Evolutionary conservation across 2,797 vertebrate genomes (phyloP).

Genomic region (Tokudaia tokunoshimensis): DNA sequence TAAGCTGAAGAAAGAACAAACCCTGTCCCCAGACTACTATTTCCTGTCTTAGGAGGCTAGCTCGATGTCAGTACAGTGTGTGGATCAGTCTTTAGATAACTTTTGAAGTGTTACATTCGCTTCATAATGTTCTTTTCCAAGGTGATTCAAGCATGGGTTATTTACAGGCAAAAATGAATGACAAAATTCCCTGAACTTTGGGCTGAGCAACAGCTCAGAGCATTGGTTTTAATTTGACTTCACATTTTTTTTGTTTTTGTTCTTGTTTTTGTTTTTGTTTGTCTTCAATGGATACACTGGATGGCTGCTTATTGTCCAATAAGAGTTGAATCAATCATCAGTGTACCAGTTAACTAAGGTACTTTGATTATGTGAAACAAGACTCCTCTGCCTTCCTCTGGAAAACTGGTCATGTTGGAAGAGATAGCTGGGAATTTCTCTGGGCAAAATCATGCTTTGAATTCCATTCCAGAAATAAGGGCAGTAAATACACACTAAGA

Average conservation of each 20-base stretch:
- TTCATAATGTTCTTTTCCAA: neutral
- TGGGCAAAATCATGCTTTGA: constrained; percentile 45
- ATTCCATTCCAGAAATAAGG: constrained; percentile 46
- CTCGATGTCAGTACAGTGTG: neutral
- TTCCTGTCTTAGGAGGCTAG: neutral
- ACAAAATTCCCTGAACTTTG: neutral
- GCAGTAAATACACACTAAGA: constrained; percentile 9
- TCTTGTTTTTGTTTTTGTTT: neutral
- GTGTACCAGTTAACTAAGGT: neutral
- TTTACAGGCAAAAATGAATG: constrained; percentile 23
- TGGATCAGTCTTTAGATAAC: neutral
- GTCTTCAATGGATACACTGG: neutral
- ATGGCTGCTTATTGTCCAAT: neutral
- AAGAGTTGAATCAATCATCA: neutral
- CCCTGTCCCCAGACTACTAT: neutral
- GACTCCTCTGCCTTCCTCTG: neutral
- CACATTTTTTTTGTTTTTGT: neutral
- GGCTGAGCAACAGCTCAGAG: neutral
- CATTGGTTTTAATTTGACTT: constrained; percentile 13
- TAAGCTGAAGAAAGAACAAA: neutral
- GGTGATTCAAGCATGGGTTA: neutral
- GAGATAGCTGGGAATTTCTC: neutral
- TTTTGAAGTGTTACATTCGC: neutral
- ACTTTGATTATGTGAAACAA: neutral
- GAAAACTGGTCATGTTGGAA: neutral